Conservation (phyloP, 2,888 invertebrate species). For the Panorpa germanica region DNA sequence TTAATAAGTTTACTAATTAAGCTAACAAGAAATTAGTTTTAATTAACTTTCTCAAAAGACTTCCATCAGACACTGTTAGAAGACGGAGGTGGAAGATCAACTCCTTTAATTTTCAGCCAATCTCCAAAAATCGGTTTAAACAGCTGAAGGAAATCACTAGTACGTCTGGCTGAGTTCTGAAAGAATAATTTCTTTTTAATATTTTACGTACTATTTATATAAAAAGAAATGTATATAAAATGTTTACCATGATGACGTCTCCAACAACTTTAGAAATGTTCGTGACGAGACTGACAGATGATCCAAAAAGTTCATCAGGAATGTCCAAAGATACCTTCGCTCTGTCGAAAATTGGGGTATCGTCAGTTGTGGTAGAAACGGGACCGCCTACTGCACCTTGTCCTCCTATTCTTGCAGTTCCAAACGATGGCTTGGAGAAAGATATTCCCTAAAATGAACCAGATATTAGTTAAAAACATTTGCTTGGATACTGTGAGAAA, state of each 20-base stretch:
- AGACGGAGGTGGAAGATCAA: slow-evolving; percentile 24
- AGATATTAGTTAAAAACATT: no score
- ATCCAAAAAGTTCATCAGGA: slow-evolving; percentile 34
- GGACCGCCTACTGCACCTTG: slow-evolving; percentile 11
- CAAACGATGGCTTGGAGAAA: no score
- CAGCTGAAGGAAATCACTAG: slow-evolving; percentile 48
- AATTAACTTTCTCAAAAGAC: no score
- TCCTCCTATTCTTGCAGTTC: slow-evolving; percentile 4
- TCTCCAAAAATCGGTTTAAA: slow-evolving; percentile 58
- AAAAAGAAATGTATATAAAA: slow-evolving; percentile 1
- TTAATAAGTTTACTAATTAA: no score
- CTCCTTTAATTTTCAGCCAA: slow-evolving; percentile 53
- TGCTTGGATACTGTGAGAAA: no score
- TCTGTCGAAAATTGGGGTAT: slow-evolving; percentile 28
- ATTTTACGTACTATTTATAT: slow-evolving; percentile 1
- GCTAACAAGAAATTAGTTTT: no score
- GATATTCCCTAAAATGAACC: no score
- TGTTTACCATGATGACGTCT: slow-evolving; percentile 35
- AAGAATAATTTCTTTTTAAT: slow-evolving; percentile 18
- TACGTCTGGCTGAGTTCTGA: slow-evolving; percentile 60
- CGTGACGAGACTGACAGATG: slow-evolving; percentile 35
- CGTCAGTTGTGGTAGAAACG: slow-evolving; percentile 23
- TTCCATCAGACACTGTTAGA: no score
- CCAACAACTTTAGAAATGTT: slow-evolving; percentile 35
- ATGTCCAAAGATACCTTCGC: slow-evolving; percentile 34